Evolutionary conservation across 2,797 vertebrate species (phyloP), one percentile per base, ranked within the genome.

Genomic region (Salarias fasciatus): DNA sequence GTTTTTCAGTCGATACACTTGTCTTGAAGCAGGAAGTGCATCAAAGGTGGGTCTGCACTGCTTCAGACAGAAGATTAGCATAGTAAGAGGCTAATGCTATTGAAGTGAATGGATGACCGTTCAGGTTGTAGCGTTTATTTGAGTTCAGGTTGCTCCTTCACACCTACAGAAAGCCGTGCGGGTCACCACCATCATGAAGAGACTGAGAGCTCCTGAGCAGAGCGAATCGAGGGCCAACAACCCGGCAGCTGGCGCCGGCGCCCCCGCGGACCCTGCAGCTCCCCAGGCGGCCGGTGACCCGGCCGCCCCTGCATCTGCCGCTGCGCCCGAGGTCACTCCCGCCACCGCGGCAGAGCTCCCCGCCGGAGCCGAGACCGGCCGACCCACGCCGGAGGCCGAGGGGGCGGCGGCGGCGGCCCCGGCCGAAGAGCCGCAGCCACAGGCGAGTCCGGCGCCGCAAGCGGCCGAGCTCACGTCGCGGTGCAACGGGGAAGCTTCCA

Each of bases 131-230:
- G 40, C 8, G 28, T 46, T 33, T 24, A 36, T 43, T 1, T 47
- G 13, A 24, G 30, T 55, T 18, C 15, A 12, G 6, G 3, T 59
- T 38, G 36, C 40, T 45, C 5, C 37, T 4, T 38, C 65, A 14
- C 44, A 51, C 49, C 75, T 44, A 12, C 91, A 99, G 97, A 99
- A 99, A 94, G 97, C 97, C 0, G 96, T 98, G 53, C 93, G 97
- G 56, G 97, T 99, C 82, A 99, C 97, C 49, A 98, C 97, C 47
- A 96, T 99, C 81, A 99, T 99, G 97, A 99, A 99, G 82, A 92
- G 96, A 59, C 93, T 98, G 70, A 90, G 96, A 72, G 94, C 93
- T 0, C 96, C 96, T 0, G 96, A 98, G 73, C 94, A 95, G 55
- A 89, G 92, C 0, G 91, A 92, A 45, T 58, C 91, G 0, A 87